Evolutionary conservation across 2,797 vertebrate genomes (phyloP).

Genomic region (Fistularia commersonii): DNA sequence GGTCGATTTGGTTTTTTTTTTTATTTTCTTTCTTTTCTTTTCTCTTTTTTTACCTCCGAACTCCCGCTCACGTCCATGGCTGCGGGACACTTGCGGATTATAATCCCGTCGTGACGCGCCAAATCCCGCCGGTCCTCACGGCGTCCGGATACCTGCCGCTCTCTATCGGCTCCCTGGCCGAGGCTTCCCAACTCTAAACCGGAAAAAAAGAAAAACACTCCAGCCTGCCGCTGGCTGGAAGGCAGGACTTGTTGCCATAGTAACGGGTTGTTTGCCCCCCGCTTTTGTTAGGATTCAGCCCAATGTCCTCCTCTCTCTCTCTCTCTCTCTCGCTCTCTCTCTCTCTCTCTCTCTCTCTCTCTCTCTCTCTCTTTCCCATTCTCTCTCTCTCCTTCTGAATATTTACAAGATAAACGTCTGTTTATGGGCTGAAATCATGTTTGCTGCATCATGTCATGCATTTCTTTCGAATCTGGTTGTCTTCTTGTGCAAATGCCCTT

Average conservation of each 20-base stretch:
- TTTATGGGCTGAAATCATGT: no score
- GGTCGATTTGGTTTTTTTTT: no score
- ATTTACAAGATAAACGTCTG: constrained; percentile 41
- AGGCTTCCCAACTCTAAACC: constrained; percentile 80
- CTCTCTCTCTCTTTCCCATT: no score
- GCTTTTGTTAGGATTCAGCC: constrained; percentile 39
- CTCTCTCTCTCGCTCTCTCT: constrained; percentile 52
- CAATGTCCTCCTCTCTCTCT: constrained; percentile 42
- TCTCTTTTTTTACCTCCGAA: constrained; percentile 78
- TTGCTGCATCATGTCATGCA: no score
- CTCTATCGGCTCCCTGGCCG: constrained; percentile 79
- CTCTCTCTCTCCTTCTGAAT: no score
- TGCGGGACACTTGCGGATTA: constrained; percentile 73
- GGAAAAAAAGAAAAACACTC: constrained; percentile 8
- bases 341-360: constrained; percentile 54
- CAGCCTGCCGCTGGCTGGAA: constrained; percentile 65
- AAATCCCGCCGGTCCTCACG: constrained; percentile 56
- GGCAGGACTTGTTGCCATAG: constrained; percentile 87
- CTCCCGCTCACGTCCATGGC: constrained; percentile 76
- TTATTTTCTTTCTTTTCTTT: no score
- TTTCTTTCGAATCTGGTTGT: no score
- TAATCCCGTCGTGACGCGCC: constrained; percentile 59
- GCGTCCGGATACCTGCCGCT: constrained; percentile 76
- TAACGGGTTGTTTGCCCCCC: constrained; percentile 74
- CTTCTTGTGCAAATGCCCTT: no score